Percentiles rank a stretch among this genome's conserved stretches.
phyloP scores from a whole-genome alignment of 1,140 invertebrate genomes.

The Tetramorium parvispinum region DNA sequence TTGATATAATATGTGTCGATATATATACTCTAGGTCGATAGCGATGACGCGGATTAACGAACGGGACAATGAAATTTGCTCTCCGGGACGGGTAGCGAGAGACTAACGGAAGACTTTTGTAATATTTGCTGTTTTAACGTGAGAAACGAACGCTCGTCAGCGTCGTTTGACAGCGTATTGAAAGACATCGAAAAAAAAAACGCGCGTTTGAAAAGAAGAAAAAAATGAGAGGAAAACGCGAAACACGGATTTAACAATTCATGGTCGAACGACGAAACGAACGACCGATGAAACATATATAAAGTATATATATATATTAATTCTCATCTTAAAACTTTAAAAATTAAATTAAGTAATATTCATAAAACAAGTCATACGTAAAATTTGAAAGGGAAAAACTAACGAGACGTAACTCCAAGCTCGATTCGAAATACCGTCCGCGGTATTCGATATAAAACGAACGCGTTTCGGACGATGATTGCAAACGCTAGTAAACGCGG shows the following conservation, averaged over 20 bases:
- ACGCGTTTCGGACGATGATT: not conserved
- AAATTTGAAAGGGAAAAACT: constrained; percentile 11
- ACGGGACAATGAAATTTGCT: constrained; percentile 7
- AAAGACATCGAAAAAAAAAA: constrained; percentile 3
- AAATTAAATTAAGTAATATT: constrained; percentile 66
- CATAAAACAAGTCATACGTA: constrained; percentile 41
- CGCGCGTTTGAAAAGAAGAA: not conserved
- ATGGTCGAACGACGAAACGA: not conserved
- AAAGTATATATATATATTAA: constrained; percentile 55
- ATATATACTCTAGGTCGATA: not conserved
- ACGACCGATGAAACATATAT: not conserved
- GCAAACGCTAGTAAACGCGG: not conserved
- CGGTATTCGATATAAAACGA: not conserved
- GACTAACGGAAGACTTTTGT: constrained; percentile 78
- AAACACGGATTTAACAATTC: not conserved
- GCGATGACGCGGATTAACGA: constrained; percentile 6
- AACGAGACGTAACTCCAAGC: not conserved
- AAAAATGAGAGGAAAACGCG: not conserved
- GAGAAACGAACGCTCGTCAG: not conserved
- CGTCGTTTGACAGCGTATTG: not conserved
- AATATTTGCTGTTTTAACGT: constrained; percentile 76
- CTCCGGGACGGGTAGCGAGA: not conserved
- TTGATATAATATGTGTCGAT: constrained; percentile 18
- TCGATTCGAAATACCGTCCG: not conserved
- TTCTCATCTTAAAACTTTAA: constrained; percentile 67